These are phyloP conservation scores for Synanthedon andrenaeformis DNA, from an alignment of 2,888 invertebrate genomes.

Conservation along the genomic window DNA sequence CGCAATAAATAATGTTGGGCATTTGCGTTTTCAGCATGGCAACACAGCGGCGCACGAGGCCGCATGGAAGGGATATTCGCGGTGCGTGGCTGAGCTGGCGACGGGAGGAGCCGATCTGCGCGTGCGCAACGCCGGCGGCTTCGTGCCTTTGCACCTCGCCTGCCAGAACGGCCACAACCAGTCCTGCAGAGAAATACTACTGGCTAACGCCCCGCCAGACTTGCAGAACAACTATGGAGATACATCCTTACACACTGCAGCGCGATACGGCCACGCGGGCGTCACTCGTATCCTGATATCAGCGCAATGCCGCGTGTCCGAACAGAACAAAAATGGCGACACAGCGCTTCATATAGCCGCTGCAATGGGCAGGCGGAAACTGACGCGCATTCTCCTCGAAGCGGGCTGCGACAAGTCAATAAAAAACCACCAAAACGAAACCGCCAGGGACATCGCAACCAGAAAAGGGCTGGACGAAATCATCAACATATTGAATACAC, in stretches of 20 bases:
- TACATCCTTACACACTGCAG: constrained; percentile 93
- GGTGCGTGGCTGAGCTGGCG: constrained; percentile 81
- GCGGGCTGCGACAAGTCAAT: constrained; percentile 78
- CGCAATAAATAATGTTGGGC: neutral
- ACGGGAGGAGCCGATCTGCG: constrained; percentile 72
- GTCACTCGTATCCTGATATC: constrained; percentile 94
- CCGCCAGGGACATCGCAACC: constrained; percentile 88
- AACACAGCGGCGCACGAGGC: constrained; percentile 96
- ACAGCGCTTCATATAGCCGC: constrained; percentile 94
- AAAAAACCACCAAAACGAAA: constrained; percentile 89
- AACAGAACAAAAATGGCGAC: constrained; percentile 96
- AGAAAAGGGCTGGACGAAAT: constrained; percentile 90
- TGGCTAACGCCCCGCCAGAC: constrained; percentile 89
- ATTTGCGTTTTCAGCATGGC: constrained; percentile 76
- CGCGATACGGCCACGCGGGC: constrained; percentile 96
- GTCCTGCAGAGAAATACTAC: constrained; percentile 86
- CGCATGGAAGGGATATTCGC: constrained; percentile 93
- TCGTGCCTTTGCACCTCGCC: constrained; percentile 93
- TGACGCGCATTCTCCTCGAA: constrained; percentile 90
- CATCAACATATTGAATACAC: constrained; percentile 78
- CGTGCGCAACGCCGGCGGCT: constrained; percentile 85
- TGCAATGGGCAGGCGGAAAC: constrained; percentile 92
- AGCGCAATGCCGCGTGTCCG: constrained; percentile 86
- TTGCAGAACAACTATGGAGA: constrained; percentile 97
- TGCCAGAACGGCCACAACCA: constrained; percentile 98